phyloP scores from a whole-genome alignment of 2,113 vertebrate species.

The Physeter macrocephalus region DNA sequence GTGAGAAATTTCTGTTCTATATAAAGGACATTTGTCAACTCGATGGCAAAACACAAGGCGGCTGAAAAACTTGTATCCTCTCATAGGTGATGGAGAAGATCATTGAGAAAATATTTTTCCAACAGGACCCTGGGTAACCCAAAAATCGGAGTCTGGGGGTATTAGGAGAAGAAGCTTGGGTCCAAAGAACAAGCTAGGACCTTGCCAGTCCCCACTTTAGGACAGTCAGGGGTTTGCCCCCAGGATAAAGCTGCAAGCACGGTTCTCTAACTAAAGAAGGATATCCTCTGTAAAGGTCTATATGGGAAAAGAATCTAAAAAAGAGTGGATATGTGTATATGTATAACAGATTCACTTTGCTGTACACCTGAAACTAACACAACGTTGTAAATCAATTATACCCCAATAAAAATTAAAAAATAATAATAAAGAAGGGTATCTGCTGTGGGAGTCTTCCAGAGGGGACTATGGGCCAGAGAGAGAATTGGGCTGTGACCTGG shows the following conservation, averaged over 20 bases:
- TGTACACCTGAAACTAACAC: too few species aligned
- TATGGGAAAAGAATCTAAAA: too few species aligned
- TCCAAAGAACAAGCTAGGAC: neutral
- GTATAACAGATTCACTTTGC: too few species aligned
- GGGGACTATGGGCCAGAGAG: neutral
- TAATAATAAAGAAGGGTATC: neutral
- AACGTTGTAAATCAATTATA: too few species aligned
- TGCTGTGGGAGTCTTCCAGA: neutral
- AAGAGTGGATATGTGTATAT: too few species aligned
- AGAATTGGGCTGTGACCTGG: neutral
- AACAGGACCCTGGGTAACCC: neutral
- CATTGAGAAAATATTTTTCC: neutral
- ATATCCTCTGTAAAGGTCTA: neutral
- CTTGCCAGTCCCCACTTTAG: neutral
- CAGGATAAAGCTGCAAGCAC: neutral
- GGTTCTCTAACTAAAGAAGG: neutral
- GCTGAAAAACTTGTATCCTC: neutral
- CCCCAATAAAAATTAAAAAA: neutral
- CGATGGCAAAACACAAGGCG: neutral
- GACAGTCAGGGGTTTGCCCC: neutral
- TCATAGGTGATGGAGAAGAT: neutral
- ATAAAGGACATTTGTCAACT: neutral
- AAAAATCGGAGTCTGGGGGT: neutral
- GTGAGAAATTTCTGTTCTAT: neutral
- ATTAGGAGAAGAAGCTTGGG: neutral